Evolutionary conservation across 2,888 invertebrate genomes (phyloP).

Genomic region (Dascillus cervinus): DNA sequence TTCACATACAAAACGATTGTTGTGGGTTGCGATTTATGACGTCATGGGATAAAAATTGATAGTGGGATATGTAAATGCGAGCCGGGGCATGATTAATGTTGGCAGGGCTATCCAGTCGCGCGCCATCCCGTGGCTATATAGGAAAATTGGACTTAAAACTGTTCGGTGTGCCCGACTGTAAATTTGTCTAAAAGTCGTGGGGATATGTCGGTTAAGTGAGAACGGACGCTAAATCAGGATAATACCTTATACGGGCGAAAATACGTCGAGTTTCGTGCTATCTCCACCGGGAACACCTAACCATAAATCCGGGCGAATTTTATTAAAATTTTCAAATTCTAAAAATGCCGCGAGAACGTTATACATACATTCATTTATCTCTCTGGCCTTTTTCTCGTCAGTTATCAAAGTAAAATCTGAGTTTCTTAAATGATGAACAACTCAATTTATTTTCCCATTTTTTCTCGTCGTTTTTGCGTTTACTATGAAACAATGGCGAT

Average conservation of each 20-base stretch:
- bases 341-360: too few species aligned
- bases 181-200: slow-evolving; percentile 34
- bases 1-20: slow-evolving; percentile 25
- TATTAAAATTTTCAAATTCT: too few species aligned
- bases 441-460: too few species aligned
- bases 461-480: too few species aligned
- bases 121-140: slow-evolving; percentile 20
- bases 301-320: too few species aligned
- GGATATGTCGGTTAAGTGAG: slow-evolving; percentile 24
- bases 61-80: slow-evolving; percentile 33
- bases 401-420: too few species aligned
- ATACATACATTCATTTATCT: too few species aligned
- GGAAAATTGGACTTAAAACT: slow-evolving; percentile 20
- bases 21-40: slow-evolving; percentile 31
- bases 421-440: too few species aligned
- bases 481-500: too few species aligned
- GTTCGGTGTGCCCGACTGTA: slow-evolving; percentile 29
- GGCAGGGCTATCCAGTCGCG: slow-evolving; percentile 21
- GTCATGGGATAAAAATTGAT: slow-evolving; percentile 33
- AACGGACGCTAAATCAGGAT: slow-evolving; percentile 35
- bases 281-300: too few species aligned
- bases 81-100: slow-evolving; percentile 30
- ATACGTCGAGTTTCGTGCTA: slow-evolving; percentile 15
- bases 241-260: slow-evolving; percentile 31
- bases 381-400: too few species aligned